phyloP scores from a whole-genome alignment of 1,140 invertebrate genomes.

The Lepidurus packardi region DNA sequence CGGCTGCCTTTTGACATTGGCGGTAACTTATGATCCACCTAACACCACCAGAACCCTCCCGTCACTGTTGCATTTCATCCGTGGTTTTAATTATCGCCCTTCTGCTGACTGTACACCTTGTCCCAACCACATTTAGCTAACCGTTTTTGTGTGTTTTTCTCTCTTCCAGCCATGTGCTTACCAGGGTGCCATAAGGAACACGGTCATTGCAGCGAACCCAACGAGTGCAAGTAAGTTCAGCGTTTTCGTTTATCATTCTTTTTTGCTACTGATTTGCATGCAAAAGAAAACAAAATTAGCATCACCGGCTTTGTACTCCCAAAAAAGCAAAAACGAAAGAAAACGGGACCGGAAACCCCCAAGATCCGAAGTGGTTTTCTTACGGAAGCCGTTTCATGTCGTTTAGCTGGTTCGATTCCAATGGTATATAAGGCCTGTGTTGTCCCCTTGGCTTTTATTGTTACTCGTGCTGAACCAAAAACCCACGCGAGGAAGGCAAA shows the following conservation, averaged over 20 bases:
- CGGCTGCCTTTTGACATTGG: neutral
- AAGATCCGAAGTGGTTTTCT: neutral
- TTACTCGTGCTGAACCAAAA: neutral
- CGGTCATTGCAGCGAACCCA: slow-evolving; percentile 83
- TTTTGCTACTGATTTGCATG: slow-evolving; percentile 24
- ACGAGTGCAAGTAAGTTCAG: slow-evolving; percentile 89
- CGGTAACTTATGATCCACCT: slow-evolving; percentile 18
- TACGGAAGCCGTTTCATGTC: no score
- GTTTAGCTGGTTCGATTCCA: neutral
- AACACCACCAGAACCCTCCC: neutral
- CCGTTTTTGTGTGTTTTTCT: slow-evolving; percentile 41
- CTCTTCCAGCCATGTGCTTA: slow-evolving; percentile 80
- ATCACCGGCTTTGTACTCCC: neutral
- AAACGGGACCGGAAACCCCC: neutral
- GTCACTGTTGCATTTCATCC: slow-evolving; percentile 27
- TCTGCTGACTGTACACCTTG: neutral
- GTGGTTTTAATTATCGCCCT: slow-evolving; percentile 15
- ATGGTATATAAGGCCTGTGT: neutral
- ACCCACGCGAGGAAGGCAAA: slow-evolving; percentile 13
- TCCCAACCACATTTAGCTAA: slow-evolving; percentile 25
- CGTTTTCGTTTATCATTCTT: neutral
- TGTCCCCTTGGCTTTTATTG: neutral
- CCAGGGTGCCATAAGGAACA: slow-evolving; percentile 82
- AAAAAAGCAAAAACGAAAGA: neutral
- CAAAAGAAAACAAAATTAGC: neutral